phyloP scores from a whole-genome alignment of 2,113 vertebrate genomes.

The Pomatostomus ruficeps region DNA sequence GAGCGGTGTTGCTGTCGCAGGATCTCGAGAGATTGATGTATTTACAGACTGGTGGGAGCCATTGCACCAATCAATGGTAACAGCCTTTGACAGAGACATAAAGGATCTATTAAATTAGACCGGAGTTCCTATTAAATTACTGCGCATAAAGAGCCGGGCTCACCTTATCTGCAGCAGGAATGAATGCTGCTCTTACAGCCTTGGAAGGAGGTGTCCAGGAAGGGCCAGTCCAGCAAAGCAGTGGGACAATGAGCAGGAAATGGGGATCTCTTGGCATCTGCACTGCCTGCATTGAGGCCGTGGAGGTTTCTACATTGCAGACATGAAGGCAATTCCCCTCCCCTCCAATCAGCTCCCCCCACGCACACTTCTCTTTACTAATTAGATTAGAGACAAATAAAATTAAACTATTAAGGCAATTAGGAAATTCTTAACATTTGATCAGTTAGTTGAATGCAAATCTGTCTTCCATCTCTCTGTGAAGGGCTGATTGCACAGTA shows the following conservation, averaged over 20 bases:
- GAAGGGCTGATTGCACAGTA: constrained; percentile 32
- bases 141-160: constrained; percentile 46
- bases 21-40: constrained; percentile 63
- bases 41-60: constrained; percentile 63
- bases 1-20: constrained; percentile 34
- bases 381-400: constrained; percentile 78
- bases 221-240: neutral
- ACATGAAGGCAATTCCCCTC: neutral
- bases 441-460: constrained; percentile 71
- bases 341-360: neutral
- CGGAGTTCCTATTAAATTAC: constrained; percentile 70
- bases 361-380: constrained; percentile 47
- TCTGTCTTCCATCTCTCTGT: constrained; percentile 43
- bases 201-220: constrained; percentile 55
- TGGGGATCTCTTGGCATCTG: neutral
- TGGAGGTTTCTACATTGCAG: neutral
- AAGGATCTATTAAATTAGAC: constrained; percentile 75
- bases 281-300: neutral
- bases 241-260: constrained; percentile 37
- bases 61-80: constrained; percentile 65
- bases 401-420: constrained; percentile 78
- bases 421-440: constrained; percentile 72
- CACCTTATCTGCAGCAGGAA: constrained; percentile 75
- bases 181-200: constrained; percentile 73
- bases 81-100: constrained; percentile 66